Evolutionary conservation across 2,797 vertebrate species (phyloP), one percentile per base, ranked within the genome.

Genomic region (Orestias chungarensis): DNA sequence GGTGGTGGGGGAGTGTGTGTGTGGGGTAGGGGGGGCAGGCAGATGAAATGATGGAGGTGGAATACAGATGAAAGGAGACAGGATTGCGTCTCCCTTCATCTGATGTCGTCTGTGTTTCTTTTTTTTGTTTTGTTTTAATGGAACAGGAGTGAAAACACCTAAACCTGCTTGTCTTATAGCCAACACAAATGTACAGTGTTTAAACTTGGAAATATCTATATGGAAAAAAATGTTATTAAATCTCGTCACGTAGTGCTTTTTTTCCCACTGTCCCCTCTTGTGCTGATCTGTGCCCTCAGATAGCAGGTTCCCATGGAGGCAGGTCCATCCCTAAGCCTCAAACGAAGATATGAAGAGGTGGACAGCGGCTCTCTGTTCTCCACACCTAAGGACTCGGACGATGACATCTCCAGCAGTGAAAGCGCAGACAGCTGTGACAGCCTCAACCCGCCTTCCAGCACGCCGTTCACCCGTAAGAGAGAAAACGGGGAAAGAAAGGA

Each of bases 371-470:
- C 96, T 25, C 94, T 96, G 25, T 94, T 95, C 86, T 97, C 96
- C 78, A 96, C 95, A 74, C 85, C 94, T 29, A 96, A 95, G 81
- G 94, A 95, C 87, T 98, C 96, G 0, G 97, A 98, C 18, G 97
- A 98, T 93, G 97, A 99, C 85, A 93, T 98, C 92, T 97, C 96
- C 81, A 97, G 96, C 93, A 98, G 97, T 12, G 97, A 98, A 93
- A 98, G 97, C 42, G 96, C 95, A 0, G 97, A 99, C 89, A 99
- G 97, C 95, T 98, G 96, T 0, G 97, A 98, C 93, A 98, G 97
- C 90, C 93, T 98, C 93, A 97, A 97, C 81, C 94, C 96, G 25
- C 94, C 96, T 9, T 96, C 95, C 74, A 94, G 93, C 84, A 83
- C 92, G 6, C 86, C 94, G 40, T 94, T 97, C 82, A 96, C 95